Evolutionary conservation across 2,113 vertebrate species (phyloP), one percentile per base, ranked within the genome.

Genomic region (Casuarius casuarius): DNA sequence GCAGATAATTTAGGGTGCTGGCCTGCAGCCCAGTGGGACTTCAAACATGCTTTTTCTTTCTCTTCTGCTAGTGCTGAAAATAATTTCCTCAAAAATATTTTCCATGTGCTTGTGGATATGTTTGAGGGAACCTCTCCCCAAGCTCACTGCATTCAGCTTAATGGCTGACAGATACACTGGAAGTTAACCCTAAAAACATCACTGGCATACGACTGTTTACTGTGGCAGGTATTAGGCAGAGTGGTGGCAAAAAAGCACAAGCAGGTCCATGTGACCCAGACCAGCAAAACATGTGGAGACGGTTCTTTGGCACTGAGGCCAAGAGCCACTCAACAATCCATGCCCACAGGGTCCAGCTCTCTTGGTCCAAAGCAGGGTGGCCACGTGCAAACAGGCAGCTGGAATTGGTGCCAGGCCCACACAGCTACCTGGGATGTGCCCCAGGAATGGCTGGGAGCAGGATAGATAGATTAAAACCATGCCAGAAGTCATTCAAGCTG

Each of bases 281-380:
- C 16, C 35, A 79, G 49, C 16, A 68, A 58, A 58, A 63, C 3
- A 3, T 33, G 21, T 12, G 40, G 51, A 20, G 33, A 44, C 29
- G 61, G 38, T 49, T 35, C 11, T 73, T 49, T 66, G 40, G 33
- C 7, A 3, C 2, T 16, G 35, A 81, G 63, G 52, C 21, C 23
- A 42, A 35, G 22, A 71, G 15, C 21, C 2, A 0, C 18, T 66
- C 17, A 67, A 44, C 12, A 12, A 42, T 4, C 5, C 18, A 3
- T 9, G 8, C 22, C 33, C 4, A 1, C 35, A 26, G 9, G 0
- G 0, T 38, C 56, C 56, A 59, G 56, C 33, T 59, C 56, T 33
- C 17, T 59, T 33, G 5, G 28, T 62, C 10, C 0, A 1, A 52
- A 46, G 28, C 25, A 23, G 15, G 8, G 31, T 48, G 48, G 12